Evolutionary conservation across 2,888 invertebrate species (phyloP), one percentile per base, ranked within the genome.

Genomic region (Hypomecis atomaria): DNA sequence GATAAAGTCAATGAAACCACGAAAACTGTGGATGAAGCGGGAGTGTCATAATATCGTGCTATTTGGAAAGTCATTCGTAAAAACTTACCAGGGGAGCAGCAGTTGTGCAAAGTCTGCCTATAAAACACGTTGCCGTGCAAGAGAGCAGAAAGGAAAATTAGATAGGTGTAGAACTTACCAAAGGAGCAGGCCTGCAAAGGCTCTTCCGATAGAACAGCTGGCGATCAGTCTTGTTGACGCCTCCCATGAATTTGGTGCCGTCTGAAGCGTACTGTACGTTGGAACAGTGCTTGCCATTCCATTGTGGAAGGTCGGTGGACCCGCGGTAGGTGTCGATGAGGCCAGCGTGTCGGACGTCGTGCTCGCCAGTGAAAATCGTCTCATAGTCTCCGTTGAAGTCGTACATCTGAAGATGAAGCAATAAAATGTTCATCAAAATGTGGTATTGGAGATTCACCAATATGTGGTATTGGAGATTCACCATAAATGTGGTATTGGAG

Each of bases 191-290:
- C 64, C 98, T 93, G 83, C 98, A 98, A 78, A 98, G 93, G 79
- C 97, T 97, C 82, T 97, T 97, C 66, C 97, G 94, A 85, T 94
- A 98, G 87, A 98, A 97, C 64, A 95, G 83, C 0, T 97, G 83
- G 0, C 94, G 93, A 10, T 97, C 96, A 66, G 96, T 95, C 10
- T 93, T 94, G 34, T 92, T 78, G 0, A 97, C 93, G 56, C 94
- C 94, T 10, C 97, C 95, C 23, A 93, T 94, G 84, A 97, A 98
- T 84, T 97, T 98, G 11, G 96, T 96, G 0, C 97, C 98, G 79
- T 98, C 98, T 0, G 97, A 97, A 0, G 97, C 94, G 34, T 95
- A 94, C 65, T 94, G 94, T 6, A 98, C 94, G 75, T 95, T 95
- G 50, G 96, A 96, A 81, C 98, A 98, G 62, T 95, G 95, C 49